Evolutionary conservation across 2,113 vertebrate species (phyloP).

Genomic region (Amphilophus citrinellus): DNA sequence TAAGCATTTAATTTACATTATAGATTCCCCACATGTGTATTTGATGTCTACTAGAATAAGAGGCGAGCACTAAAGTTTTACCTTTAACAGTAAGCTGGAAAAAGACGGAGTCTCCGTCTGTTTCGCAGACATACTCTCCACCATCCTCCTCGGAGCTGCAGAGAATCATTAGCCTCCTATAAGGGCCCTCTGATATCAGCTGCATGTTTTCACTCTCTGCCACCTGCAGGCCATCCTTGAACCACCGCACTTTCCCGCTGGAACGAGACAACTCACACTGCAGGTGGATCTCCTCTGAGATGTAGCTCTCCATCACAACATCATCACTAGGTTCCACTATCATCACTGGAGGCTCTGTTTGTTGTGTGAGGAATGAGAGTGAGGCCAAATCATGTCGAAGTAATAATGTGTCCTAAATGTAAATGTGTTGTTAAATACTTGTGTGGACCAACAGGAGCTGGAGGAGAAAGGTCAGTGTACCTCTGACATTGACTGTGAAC

Average conservation of each 20-base stretch:
- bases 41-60: neutral
- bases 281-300: constrained; percentile 83
- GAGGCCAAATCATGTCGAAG: neutral
- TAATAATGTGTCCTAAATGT: too few species aligned
- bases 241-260: constrained; percentile 81
- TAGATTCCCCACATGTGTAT: neutral
- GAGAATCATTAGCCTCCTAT: constrained; percentile 80
- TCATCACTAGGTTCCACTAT: constrained; percentile 85
- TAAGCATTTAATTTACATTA: neutral
- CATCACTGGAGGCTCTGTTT: constrained; percentile 86
- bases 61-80: neutral
- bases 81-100: constrained; percentile 88
- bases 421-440: neutral
- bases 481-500: constrained; percentile 79
- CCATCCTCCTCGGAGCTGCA: constrained; percentile 71
- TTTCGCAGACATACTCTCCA: constrained; percentile 90
- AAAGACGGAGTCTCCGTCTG: constrained; percentile 87
- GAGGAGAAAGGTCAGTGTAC: constrained; percentile 49
- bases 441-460: neutral
- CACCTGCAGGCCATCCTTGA: constrained; percentile 86
- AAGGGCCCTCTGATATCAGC: constrained; percentile 82
- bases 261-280: constrained; percentile 88
- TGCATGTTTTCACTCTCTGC: constrained; percentile 67
- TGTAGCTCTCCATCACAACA: constrained; percentile 72
- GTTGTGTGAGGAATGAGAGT: neutral